Base-by-base conservation (phyloP, 2,888 invertebrate genomes). In the Chirona hameri region DNA sequence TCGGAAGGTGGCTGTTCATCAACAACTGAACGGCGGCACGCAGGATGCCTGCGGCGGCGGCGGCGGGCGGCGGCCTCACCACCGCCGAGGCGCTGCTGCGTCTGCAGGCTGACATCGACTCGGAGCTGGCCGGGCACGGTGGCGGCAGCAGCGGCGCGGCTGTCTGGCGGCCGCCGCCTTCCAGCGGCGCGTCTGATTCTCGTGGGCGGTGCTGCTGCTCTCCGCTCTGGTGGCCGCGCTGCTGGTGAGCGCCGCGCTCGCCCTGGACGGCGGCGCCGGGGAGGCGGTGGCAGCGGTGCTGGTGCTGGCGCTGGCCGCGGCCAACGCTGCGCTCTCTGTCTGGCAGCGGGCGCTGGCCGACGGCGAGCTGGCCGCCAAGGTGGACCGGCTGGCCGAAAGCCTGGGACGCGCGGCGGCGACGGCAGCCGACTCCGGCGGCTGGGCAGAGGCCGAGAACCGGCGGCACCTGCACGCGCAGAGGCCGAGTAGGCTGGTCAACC, bases 381-480 rank as follows among this genome's bases (percentile, higher is more conserved):
- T 48, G 0, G 1, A 4, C 79, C 79, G 79, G n/a, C 79, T 79
- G 46, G 24, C 79, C 10, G n/a, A 21, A 2, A 46, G 46, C 21
- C 39, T 79, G 24, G 5, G 46, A 12, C 46, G 0, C 2, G 29
- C 27, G 79, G 48, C 46, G 24, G 79, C 27, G 46, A 4, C 46
- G 24, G 48, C 79, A n/a, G n/a, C n/a, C n/a, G n/a, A n/a, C n/a
- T n/a, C n/a, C n/a, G n/a, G n/a, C n/a, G n/a, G n/a, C n/a, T 96
- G 96, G 96, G 90, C 90, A 82, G 89, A 91, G 15, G 91, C 91
- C 79, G 93, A 95, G 87, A 98, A 96, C 89, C n/a, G n/a, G n/a
- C 96, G 97, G 7, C 93, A 95, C 87, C 89, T 96, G 18, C 94
- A 93, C 88, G 93, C 94, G 84, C 98, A 98, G 2, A 91, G 93